Conservation (phyloP, 2,113 vertebrate genomes). For the Pterocles orientalis region DNA sequence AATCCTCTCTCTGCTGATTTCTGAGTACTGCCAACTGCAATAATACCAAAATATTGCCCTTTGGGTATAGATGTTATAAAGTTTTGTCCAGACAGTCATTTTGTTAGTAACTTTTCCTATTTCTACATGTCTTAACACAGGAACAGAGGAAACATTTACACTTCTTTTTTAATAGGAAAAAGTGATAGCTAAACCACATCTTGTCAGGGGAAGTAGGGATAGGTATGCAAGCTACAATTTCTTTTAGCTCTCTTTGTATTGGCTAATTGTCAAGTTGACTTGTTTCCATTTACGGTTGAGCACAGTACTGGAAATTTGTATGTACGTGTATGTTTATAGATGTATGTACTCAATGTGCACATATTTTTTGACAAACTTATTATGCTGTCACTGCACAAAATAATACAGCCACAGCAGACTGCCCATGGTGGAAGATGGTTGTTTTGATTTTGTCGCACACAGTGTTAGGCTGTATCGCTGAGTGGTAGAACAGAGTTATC, state of each 20-base stretch:
- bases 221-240: background rate
- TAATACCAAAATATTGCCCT: background rate
- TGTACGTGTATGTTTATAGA: background rate
- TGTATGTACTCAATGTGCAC: rapidly evolving
- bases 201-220: slow-evolving; percentile 9
- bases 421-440: background rate
- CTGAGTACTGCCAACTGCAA: background rate
- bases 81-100: background rate
- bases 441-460: background rate
- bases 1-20: background rate
- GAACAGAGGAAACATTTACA: slow-evolving; percentile 43
- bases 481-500: background rate
- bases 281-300: background rate
- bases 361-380: background rate
- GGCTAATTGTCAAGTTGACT: slow-evolving; percentile 14
- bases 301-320: background rate
- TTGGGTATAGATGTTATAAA: background rate
- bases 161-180: slow-evolving; percentile 35
- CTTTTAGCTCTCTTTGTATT: slow-evolving; percentile 31
- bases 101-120: background rate
- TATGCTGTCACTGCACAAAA: background rate
- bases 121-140: slow-evolving; percentile 2
- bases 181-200: slow-evolving; percentile 48
- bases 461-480: background rate
- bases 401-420: background rate